These are phyloP conservation scores for Terebella lapidaria DNA, from an alignment of 2,888 invertebrate genomes.

Conservation along the genomic window DNA sequence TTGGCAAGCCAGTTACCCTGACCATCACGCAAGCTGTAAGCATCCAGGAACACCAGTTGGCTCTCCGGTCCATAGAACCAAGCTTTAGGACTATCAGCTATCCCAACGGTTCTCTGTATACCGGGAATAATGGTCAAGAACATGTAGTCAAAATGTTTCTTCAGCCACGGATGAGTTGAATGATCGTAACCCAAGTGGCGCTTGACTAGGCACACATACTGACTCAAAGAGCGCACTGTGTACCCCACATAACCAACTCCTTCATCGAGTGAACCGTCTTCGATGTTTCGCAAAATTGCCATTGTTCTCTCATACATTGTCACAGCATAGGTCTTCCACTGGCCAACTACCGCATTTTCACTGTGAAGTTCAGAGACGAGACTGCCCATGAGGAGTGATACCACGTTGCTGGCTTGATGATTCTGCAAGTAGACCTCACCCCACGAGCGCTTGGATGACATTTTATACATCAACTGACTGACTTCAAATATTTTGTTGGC, in stretches of 20 bases:
- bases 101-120: constrained; percentile 6
- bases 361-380: constrained; percentile 4
- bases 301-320: constrained; percentile 4
- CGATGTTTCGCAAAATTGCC: constrained; percentile 1
- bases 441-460: constrained; percentile 3
- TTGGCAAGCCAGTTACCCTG: constrained; percentile 12
- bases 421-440: constrained; percentile 6
- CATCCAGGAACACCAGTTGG: constrained; percentile 14
- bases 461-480: neutral
- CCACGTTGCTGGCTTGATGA: constrained; percentile 12
- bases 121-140: constrained; percentile 11
- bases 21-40: constrained; percentile 6
- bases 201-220: constrained; percentile 7
- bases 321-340: constrained; percentile 8
- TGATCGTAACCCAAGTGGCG: constrained; percentile 11
- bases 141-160: constrained; percentile 12
- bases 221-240: constrained; percentile 7
- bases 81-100: constrained; percentile 3
- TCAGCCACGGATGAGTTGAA: constrained; percentile 8
- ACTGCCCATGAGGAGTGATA: constrained; percentile 10
- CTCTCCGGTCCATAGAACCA: constrained; percentile 20
- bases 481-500: neutral
- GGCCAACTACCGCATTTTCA: neutral
- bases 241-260: constrained; percentile 12
- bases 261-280: constrained; percentile 12